A percentile compares a stretch with the other conserved stretches of the same genome.
These are phyloP conservation scores for Acanthisitta chloris DNA, from an alignment of 2,113 vertebrate species.

Conservation along the genomic window DNA sequence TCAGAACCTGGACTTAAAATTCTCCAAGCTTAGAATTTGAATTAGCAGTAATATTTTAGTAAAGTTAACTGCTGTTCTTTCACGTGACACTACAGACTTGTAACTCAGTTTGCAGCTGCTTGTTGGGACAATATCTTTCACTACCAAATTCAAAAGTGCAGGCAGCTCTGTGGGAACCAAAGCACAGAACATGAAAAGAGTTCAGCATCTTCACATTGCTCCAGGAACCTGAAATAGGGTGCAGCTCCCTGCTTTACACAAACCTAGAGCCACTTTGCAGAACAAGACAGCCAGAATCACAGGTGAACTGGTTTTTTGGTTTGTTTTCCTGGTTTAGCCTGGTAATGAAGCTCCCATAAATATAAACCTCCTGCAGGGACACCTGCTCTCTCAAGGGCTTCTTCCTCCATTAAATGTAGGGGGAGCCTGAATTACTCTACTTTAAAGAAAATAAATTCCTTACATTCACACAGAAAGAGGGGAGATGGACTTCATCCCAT, in stretches of 20 bases:
- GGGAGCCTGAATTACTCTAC: not conserved
- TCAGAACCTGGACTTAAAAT: not conserved
- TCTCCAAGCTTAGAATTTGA: accelerated
- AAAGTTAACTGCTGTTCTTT: not conserved
- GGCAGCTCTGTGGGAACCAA: not conserved
- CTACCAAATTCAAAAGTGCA: not conserved
- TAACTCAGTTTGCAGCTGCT: not conserved
- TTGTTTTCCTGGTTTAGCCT: not conserved
- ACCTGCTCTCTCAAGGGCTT: not conserved
- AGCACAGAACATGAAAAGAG: not conserved
- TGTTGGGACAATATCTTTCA: not conserved
- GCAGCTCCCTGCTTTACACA: not conserved
- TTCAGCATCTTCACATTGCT: not conserved
- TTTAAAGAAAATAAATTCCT: not conserved
- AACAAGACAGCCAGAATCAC: not conserved
- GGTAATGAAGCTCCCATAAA: not conserved
- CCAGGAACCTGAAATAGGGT: not conserved
- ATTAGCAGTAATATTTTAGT: not conserved
- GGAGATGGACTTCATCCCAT: not conserved
- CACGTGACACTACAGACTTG: not conserved
- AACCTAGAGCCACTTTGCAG: not conserved
- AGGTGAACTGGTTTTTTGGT: not conserved
- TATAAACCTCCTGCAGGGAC: not conserved
- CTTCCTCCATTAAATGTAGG: not conserved
- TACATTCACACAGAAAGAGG: not conserved